Evolutionary conservation across 2,888 invertebrate genomes (phyloP), one percentile per base, ranked within the genome.

Genomic region (Encarsia formosa): DNA sequence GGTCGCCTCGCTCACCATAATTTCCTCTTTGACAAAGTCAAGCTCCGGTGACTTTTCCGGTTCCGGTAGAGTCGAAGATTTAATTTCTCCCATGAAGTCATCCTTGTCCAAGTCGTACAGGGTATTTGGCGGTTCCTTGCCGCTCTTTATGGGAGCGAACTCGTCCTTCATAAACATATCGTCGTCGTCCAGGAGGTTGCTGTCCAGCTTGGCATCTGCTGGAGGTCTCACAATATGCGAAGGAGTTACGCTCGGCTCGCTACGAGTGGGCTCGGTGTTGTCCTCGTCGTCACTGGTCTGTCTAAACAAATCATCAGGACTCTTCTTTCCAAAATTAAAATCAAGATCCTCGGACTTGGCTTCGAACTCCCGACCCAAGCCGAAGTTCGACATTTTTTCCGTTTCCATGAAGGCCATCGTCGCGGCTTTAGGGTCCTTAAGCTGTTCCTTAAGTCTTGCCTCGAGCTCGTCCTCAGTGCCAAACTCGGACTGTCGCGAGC

Each of bases 321-420:
- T 41, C 49, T 9, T 13, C 5, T 9, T 9, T 5, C 16, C 16
- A 13, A 5, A n/a, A n/a, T 52, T 50, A 2, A 39, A 24, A 19
- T 46, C 47, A 3, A 6, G 29, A 15, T 19, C 24, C 4, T 32
- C 16, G 32, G 31, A 18, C 34, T 51, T 50, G 16, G 43, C 44
- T 15, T 29, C 29, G 13, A 29, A 29, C n/a, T n/a, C n/a, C n/a
- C n/a, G n/a, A n/a, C n/a, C n/a, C n/a, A n/a, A n/a, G n/a, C 46
- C 18, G 18, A 43, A 23, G 26, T 24, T 37, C 23, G 49, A 16
- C 8, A 31, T 22, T 24, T 63, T 60, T 44, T 69, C 70, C 9
- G 59, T 54, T 19, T 68, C 67, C 61, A 69, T 61, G 49, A 69
- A 69, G 15, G 65, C 63, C 64, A 66, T 58, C 16, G 63, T 63